Percentiles rank a stretch among this genome's conserved stretches.
phyloP scores from a whole-genome alignment of 2,797 vertebrate species.

The Pseudocheirus occidentalis region DNA sequence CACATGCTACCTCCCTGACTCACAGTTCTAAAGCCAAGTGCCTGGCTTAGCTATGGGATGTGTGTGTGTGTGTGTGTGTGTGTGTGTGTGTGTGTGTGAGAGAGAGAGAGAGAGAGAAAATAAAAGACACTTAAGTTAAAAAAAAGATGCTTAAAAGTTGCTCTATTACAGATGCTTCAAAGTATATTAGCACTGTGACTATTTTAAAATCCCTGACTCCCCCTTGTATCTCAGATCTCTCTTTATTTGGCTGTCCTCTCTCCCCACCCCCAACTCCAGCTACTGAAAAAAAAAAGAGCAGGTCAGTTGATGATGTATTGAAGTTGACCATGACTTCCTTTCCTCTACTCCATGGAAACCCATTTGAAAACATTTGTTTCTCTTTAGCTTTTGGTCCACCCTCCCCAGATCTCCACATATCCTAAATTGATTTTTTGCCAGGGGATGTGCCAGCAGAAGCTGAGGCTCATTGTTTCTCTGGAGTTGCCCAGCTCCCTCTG shows the following conservation, averaged over 20 bases:
- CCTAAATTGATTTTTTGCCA: neutral
- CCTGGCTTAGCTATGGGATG: neutral
- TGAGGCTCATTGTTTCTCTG: neutral
- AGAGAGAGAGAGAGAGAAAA: neutral
- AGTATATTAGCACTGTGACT: neutral
- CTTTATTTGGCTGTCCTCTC: neutral
- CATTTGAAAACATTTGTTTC: neutral
- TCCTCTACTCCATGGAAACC: neutral
- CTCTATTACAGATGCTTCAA: neutral
- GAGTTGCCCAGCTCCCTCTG: constrained; percentile 1
- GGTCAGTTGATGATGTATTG: neutral
- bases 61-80: neutral
- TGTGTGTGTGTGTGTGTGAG: neutral
- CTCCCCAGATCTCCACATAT: neutral
- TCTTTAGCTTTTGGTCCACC: neutral
- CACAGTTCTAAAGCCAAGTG: neutral
- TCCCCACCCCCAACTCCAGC: neutral
- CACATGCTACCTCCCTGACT: neutral
- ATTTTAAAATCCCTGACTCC: neutral
- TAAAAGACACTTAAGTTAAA: neutral
- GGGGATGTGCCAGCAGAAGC: neutral
- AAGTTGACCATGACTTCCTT: neutral
- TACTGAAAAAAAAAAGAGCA: neutral
- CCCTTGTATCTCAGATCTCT: neutral
- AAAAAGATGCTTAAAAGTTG: neutral